Base-by-base conservation (phyloP, 2,113 vertebrate genomes). In the Tetrax tetrax region DNA sequence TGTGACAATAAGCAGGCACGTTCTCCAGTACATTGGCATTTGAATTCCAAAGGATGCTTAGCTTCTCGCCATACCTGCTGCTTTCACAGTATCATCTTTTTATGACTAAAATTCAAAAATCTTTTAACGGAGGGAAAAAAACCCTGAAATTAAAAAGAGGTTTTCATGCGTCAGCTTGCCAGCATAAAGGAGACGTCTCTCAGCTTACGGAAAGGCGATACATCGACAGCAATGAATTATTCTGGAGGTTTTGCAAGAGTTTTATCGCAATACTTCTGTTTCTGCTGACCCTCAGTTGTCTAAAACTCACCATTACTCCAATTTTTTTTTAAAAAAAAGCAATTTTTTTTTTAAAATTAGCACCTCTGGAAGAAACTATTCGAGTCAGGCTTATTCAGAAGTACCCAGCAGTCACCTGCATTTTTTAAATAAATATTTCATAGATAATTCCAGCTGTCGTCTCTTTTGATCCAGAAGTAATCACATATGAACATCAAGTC, bases 61-160 rank as follows among this genome's bases (percentile, higher is more conserved):
- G 94, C 89, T 83, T 86, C 96, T 91, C 83, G 7, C 91, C 23
- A 31, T 89, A 93, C 97, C 97, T 94, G 96, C 87, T 94, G 96
- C 93, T 90, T 77, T 94, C 96, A 75, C 87, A 60, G 54, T 59
- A 92, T 64, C 61, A 71, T 43, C 95, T 92, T 96, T 96, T 95
- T 78, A 92, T 83, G 89, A 95, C 90, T 82, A 93, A 97, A 97
- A 97, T 94, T 95, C 93, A 97, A 95, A 95, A 96, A 86, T 91
- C 94, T 93, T 97, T 97, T 97, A 95, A 78, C 77, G 38, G 82
- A 63, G 92, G 59, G 87, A 96, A 84, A 75, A 7, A n/a, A 16
- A 15, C 84, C 76, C 89, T 83, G 83, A 96, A 97, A 97, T 95
- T 96, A 97, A 93, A 96, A 92, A 92, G 90, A 80, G 59, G 94